Evolutionary conservation across 2,113 vertebrate species (phyloP).

Genomic region (Antechinus stuartii): DNA sequence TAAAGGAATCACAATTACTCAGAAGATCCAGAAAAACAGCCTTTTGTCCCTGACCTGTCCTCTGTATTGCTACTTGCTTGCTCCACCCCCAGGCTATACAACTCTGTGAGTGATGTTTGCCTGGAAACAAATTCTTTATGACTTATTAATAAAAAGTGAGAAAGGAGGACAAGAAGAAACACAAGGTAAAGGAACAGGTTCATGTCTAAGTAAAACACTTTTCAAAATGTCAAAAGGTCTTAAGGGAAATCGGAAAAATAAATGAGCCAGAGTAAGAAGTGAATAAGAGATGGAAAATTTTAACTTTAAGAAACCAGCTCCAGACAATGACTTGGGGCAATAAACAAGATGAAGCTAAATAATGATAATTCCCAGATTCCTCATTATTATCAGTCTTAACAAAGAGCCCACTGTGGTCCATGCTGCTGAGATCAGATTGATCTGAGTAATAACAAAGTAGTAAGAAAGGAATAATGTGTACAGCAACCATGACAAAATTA

Average conservation of each 20-base stretch:
- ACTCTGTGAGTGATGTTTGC: conserved; percentile 64
- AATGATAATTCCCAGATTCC: conserved; percentile 54
- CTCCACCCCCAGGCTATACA: conserved; percentile 24
- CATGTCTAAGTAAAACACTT: conserved; percentile 75
- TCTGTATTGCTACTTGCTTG: conserved; percentile 27
- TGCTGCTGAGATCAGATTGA: conserved; percentile 36
- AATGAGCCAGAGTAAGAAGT: conserved; percentile 71
- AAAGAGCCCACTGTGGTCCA: not conserved
- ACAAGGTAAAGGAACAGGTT: conserved; percentile 64
- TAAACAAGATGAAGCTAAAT: conserved; percentile 50
- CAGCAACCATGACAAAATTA: not conserved
- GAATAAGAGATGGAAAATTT: conserved; percentile 59
- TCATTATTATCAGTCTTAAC: not conserved
- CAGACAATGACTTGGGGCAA: conserved; percentile 32
- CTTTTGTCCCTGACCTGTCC: not conserved
- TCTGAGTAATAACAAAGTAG: conserved; percentile 38
- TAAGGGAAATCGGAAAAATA: conserved; percentile 77
- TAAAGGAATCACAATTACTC: not conserved
- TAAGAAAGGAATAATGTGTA: not conserved
- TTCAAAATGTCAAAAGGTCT: conserved; percentile 79
- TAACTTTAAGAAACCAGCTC: conserved; percentile 62
- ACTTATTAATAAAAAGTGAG: conserved; percentile 76
- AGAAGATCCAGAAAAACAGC: not conserved
- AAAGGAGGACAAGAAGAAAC: conserved; percentile 68
- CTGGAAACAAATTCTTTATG: conserved; percentile 65